These are phyloP conservation scores for Cosmopolites sordidus DNA, from an alignment of 2,888 invertebrate species.

Conservation along the genomic window DNA sequence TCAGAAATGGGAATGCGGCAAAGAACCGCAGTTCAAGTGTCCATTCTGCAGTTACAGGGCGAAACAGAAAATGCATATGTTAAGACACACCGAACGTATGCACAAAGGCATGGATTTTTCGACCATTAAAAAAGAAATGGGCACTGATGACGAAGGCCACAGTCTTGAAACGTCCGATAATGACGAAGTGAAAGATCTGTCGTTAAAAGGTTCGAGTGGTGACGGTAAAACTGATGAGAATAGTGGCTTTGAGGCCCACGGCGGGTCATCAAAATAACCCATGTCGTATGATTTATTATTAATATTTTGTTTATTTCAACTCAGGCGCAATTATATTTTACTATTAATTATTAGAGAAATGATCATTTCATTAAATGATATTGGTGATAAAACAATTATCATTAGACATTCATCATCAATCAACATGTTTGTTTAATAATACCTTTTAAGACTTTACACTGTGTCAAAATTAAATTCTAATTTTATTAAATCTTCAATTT, in stretches of 20 bases:
- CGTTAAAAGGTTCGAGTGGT: slow-evolving; percentile 10
- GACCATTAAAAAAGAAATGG: slow-evolving; percentile 39
- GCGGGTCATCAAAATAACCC: neutral
- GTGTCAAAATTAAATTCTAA: too few relatives aligned
- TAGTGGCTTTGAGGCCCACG: neutral
- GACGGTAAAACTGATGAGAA: neutral
- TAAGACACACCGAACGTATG: slow-evolving; percentile 72
- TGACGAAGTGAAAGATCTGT: slow-evolving; percentile 25
- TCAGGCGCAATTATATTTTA: neutral
- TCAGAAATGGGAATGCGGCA: slow-evolving; percentile 79
- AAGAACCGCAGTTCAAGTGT: slow-evolving; percentile 76
- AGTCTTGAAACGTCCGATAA: slow-evolving; percentile 25
- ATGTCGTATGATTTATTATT: too few relatives aligned
- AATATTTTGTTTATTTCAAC: neutral
- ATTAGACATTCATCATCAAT: too few relatives aligned
- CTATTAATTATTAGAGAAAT: too few relatives aligned
- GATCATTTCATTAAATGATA: too few relatives aligned
- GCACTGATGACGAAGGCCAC: slow-evolving; percentile 20
- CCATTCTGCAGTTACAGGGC: slow-evolving; percentile 74
- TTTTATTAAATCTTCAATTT: too few relatives aligned
- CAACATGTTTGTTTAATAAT: too few relatives aligned
- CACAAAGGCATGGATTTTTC: slow-evolving; percentile 53
- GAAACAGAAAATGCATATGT: slow-evolving; percentile 77
- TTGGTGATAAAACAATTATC: too few relatives aligned
- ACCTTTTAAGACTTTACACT: too few relatives aligned